Evolutionary conservation across 2,888 invertebrate species (phyloP), one percentile per base, ranked within the genome.

Genomic region (Onthophagus sagittarius): DNA sequence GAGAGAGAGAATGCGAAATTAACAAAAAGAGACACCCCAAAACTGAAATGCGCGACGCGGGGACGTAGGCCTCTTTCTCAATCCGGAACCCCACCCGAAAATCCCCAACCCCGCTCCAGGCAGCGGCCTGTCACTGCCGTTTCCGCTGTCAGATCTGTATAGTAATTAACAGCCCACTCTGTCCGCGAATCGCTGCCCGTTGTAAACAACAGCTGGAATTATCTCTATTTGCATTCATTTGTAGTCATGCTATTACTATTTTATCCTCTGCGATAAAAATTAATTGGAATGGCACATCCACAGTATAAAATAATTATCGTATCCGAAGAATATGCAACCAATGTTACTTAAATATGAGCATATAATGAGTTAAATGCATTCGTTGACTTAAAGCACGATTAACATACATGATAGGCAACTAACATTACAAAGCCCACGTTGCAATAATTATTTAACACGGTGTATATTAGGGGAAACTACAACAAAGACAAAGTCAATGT

Each of bases 121-220:
- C 62, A 63, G 71, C 71, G 64, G 70, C 70, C 70, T 64, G 73
- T 62, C 31, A 53, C 62, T 62, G 62, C 53, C 53, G 62, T 23
- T 70, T 62, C 39, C 53, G 15, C 70, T 62, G 53, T 70, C 62
- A 62, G 13, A 62, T 70, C 62, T 39, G n/a, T n/a, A 65, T 15
- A 64, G 67, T 67, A 67, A 67, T 67, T 67, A 67, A 67, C 67
- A 9, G 67, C 32, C 32, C 67, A 11, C 31, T n/a, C 67, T 67
- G 67, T 67, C 67, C 67, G 67, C 67, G 39, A 53, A 53, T 53
- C 39, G 39, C 67, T 15, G 32, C 15, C 13, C 15, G 31, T 32
- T 15, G 15, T 67, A 23, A 67, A 67, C 67, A 67, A 67, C 31
- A 15, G 23, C 23, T 67, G n/a, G 67, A 67, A 67, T 67, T 67